Evolutionary conservation across 2,797 vertebrate genomes (phyloP), one percentile per base, ranked within the genome.

Genomic region (Halcyon smyrnensis): DNA sequence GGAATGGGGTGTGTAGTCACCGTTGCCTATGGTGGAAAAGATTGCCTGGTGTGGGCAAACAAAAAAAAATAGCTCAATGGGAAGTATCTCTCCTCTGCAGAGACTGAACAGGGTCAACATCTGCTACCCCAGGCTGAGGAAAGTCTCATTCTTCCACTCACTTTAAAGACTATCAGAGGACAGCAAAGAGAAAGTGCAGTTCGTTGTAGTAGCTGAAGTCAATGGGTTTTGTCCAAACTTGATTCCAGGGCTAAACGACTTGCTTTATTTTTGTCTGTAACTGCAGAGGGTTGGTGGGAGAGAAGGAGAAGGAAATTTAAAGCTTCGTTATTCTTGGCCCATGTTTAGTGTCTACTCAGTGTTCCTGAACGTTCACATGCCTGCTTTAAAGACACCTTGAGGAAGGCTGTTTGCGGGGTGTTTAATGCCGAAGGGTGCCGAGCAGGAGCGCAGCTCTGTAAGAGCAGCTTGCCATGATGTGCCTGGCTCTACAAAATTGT

Each of bases 1-100:
- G 92, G 95, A 96, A 94, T 95, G 67, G 95, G 80, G 76, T 69
- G 54, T 94, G 91, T 87, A 75, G 94, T 75, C 65, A 57, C 82
- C 34, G 1, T 54, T 93, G 75, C 62, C 51, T 77, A 30, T 0
- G 0, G 69, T 94, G 87, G 75, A 85, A 76, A 84, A 86, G 65
- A 67, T 65, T 73, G 91, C 53, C 80, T 89, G 54, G 73, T 84
- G 16, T 5, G 4, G 28, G 28, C 7, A 50, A 45, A 60, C 37
- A 39, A 56, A 6, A 51, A 51, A 56, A 36, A 64, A 48, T 30
- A 27, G 1, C 43, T 62, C 9, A 13, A 4, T 71, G 57, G 62
- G 69, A 88, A 90, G 46, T 64, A 37, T 53, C 65, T 81, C 3
- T 86, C 11, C 9, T 75, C 45, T 73, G 45, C 59, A 64, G 65